Percentiles rank a stretch among this genome's conserved stretches.
These are phyloP conservation scores for Aricia artaxerxes DNA, from an alignment of 2,888 invertebrate genomes.

Conservation along the genomic window DNA sequence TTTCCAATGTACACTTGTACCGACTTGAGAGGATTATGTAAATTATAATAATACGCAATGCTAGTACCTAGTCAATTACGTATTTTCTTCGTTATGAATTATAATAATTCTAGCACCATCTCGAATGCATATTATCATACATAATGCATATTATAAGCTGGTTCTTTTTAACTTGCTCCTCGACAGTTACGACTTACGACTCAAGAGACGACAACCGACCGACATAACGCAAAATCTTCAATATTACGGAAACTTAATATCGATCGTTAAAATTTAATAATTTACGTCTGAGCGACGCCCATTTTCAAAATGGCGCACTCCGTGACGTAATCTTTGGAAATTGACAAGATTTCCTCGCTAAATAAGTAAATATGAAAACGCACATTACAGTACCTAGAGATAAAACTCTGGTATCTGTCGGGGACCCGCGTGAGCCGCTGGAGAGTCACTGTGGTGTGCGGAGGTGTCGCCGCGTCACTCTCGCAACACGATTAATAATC, in stretches of 20 bases:
- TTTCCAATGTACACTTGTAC: too few species aligned
- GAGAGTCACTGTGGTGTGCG: background rate
- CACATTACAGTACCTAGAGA: background rate
- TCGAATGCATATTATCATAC: background rate
- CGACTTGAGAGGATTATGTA: background rate
- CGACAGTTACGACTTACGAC: background rate
- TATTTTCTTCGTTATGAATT: background rate
- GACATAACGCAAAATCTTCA: background rate
- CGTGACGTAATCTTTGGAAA: slow-evolving; percentile 50
- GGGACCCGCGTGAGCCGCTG: background rate
- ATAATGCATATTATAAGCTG: background rate
- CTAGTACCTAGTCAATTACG: background rate
- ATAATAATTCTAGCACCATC: background rate
- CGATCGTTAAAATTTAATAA: slow-evolving; percentile 30
- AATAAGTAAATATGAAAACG: slow-evolving; percentile 24
- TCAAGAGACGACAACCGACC: background rate
- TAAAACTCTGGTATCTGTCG: background rate
- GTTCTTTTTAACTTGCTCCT: background rate
- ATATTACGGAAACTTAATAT: background rate
- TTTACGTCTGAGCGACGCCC: slow-evolving; percentile 48
- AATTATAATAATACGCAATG: background rate
- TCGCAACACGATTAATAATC: slow-evolving; percentile 11
- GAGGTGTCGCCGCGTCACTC: slow-evolving; percentile 24
- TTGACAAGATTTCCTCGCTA: slow-evolving; percentile 38
- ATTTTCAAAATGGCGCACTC: slow-evolving; percentile 68